Conservation (phyloP, 2,113 vertebrate species). For the Urocynchramus pylzowi region DNA sequence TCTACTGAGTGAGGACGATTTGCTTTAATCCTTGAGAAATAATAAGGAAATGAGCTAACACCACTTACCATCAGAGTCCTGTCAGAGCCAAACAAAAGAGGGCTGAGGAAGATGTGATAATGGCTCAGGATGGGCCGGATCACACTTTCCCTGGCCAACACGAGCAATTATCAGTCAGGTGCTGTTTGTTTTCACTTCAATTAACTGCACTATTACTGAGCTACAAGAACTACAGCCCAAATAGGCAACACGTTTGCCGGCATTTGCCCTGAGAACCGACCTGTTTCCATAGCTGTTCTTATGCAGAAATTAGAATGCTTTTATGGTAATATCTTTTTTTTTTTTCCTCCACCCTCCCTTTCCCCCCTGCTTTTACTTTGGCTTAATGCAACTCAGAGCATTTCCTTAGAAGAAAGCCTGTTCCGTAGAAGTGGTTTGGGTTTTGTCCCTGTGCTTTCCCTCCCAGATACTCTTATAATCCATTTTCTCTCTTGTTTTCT, state of each 20-base stretch:
- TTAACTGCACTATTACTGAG: neutral
- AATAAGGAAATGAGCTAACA: neutral
- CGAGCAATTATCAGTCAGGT: neutral
- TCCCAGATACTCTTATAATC: neutral
- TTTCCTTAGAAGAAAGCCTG: neutral
- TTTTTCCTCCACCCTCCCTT: neutral
- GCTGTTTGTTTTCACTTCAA: neutral
- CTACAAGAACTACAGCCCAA: rapidly evolving
- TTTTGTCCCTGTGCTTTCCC: neutral
- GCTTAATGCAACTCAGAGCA: neutral
- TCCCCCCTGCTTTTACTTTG: neutral
- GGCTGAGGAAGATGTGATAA: neutral
- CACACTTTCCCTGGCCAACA: neutral
- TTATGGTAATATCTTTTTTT: neutral
- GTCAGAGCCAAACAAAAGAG: neutral
- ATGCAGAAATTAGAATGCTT: neutral
- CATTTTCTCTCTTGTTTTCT: neutral
- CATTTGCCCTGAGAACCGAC: too few relatives aligned
- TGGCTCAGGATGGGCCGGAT: neutral
- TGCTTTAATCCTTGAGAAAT: neutral
- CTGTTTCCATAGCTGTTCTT: neutral
- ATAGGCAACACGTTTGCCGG: rapidly evolving
- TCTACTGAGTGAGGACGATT: neutral
- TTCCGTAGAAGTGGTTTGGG: neutral
- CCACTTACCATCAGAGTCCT: neutral